Base-by-base conservation (phyloP, 2,888 invertebrate species). In the Perizoma flavofasciatum region DNA sequence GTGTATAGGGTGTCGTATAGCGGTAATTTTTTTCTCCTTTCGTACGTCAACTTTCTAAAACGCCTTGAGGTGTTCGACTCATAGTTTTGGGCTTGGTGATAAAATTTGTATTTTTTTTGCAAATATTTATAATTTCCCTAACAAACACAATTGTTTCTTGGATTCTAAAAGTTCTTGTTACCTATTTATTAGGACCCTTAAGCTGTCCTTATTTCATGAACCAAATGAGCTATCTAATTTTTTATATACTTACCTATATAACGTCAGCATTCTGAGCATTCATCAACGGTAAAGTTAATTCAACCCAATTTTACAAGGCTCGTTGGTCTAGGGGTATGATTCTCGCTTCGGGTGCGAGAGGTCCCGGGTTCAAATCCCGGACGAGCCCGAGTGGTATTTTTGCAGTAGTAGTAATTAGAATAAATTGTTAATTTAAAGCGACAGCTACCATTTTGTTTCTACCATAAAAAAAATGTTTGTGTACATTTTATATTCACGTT, bases 261-360 rank as follows among this genome's bases (percentile, higher is more conserved):
- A 49, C 45, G 45, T 57, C 41, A 47, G 35, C 5, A 11, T 6
- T n/a, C 1, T 37, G 6, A 10, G 32, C 32, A 5, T 37, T 4
- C 32, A 32, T 4, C 0, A 7, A 5, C 9, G 0, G n/a, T 43
- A 35, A 5, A 6, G 22, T 72, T 83, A 85, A 77, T 86, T 86
- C 78, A 37, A 0, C 4, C 0, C 0, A 0, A 0, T 0, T 0
- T 0, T n/a, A 22, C 54, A 71, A 71, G 92, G 92, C 92, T 92
- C 92, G 92, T 92, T 92, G 92, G 92, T 92, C 92, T 92, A 92
- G 92, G 92, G 92, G 92, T 92, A 92, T 92, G 92, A 92, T 92
- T 92, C 92, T 92, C 92, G 92, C 92, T 92, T 92, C 92, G 92
- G 92, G 92, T 92, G 92, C 92, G 92, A 92, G 92, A 92, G 92